These are phyloP conservation scores for Phylloscopus trochiloides DNA, from an alignment of 2,113 vertebrate genomes.

Conservation along the genomic window DNA sequence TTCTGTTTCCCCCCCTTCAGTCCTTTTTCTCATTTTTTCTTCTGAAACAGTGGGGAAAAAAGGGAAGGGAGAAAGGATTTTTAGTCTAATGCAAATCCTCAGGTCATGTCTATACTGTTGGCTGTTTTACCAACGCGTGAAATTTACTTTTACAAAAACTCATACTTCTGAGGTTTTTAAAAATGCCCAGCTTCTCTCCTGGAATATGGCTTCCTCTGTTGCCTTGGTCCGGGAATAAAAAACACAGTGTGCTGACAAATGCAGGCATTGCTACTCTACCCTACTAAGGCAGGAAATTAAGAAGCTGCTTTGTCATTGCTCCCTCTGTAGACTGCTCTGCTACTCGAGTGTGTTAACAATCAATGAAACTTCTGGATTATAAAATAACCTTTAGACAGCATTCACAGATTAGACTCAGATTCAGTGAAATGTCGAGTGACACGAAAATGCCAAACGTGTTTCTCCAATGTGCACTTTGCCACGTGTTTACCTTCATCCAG, in stretches of 20 bases:
- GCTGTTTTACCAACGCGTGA: not conserved
- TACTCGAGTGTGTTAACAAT: not conserved
- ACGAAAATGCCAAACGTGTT: not conserved
- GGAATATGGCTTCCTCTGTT: slow-evolving; percentile 35
- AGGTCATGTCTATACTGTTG: not conserved
- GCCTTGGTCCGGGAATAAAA: not conserved
- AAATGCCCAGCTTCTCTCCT: not conserved
- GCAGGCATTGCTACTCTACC: not conserved
- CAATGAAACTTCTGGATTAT: not conserved
- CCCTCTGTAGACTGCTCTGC: not conserved
- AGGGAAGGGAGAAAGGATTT: not conserved
- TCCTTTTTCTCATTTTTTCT: not conserved
- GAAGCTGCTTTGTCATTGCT: not conserved
- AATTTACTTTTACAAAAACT: not conserved
- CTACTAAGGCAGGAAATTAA: not conserved
- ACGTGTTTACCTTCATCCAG: not conserved
- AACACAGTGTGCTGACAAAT: not conserved
- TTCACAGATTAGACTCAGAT: not conserved
- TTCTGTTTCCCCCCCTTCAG: not conserved
- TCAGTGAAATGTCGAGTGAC: not conserved
- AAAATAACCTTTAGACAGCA: not conserved
- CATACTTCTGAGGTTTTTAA: not conserved
- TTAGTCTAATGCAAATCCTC: not conserved
- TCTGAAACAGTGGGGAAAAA: not conserved
- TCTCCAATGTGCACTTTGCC: not conserved